Evolutionary conservation across 2,797 vertebrate species (phyloP), one percentile per base, ranked within the genome.

Genomic region (Microtus californicus): DNA sequence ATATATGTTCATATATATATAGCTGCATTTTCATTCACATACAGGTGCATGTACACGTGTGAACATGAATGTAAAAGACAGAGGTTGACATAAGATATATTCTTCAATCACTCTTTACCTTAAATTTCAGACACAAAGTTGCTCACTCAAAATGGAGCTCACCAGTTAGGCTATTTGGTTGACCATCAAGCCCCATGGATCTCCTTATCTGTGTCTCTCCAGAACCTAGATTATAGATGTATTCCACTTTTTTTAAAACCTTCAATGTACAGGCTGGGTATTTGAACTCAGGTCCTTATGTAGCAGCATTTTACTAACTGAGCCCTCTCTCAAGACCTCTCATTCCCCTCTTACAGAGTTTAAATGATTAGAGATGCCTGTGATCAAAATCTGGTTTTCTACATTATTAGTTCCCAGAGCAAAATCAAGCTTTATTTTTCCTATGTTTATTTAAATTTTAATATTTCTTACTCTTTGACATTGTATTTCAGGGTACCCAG

Each of bases 401-500:
- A 31, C 3, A n/a, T 1, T 37, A 59, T 1, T 61, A 9, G 0
- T 79, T 76, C 56, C 13, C 12, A 43, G 40, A 59, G 17, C n/a
- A 8, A 90, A 95, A 71, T 69, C 3, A 14, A 25, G 2, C 23
- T 90, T 81, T 31, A 63, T 17, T 65, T 93, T 65, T n/a, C 2
- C 13, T 48, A 6, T 73, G 29, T 80, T 65, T 88, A 6, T 71
- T 19, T 81, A 48, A 91, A 90, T 1, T 45, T 94, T 81, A 6
- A 76, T n/a, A 12, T 87, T 14, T 4, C 6, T 21, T 67, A 1
- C 37, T 63, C 25, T 77, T 91, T 77, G 77, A 19, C 6, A 31
- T 86, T 79, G 94, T 73, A 77, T 89, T 91, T 95, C 81, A 96
- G 15, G 48, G 1, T 0, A 48, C 48, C 63, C 67, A 12, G 34